Evolutionary conservation across 2,888 invertebrate species (phyloP).

Genomic region (Charanyca ferruginea): DNA sequence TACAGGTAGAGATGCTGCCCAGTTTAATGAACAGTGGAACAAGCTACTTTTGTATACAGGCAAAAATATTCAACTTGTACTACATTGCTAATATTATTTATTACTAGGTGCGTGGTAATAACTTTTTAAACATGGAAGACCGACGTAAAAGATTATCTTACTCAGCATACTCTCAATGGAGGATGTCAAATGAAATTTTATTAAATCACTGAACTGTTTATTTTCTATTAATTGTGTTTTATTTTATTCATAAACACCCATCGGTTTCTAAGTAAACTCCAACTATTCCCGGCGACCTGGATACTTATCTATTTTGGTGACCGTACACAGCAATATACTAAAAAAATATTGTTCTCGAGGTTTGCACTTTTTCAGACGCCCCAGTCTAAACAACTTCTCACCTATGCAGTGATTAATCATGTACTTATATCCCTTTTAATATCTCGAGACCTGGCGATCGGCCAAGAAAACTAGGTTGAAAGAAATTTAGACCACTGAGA

Average conservation of each 20-base stretch:
- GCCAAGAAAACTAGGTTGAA: slow-evolving; percentile 34
- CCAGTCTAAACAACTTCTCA: slow-evolving; percentile 14
- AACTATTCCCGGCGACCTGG: too few species aligned
- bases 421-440: slow-evolving; percentile 15
- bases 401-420: slow-evolving; percentile 21
- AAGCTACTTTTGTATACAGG: background rate
- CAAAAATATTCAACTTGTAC: background rate
- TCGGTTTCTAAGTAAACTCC: too few species aligned
- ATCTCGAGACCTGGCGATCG: slow-evolving; percentile 27
- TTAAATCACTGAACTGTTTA: too few species aligned
- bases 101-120: background rate
- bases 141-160: background rate
- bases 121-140: background rate
- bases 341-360: background rate
- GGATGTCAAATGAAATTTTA: too few species aligned
- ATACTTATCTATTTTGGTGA: too few species aligned
- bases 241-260: too few species aligned
- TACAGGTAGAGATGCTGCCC: slow-evolving; percentile 2
- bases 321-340: background rate
- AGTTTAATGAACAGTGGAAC: background rate
- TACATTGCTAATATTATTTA: background rate
- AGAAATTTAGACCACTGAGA: slow-evolving; percentile 22
- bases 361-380: background rate
- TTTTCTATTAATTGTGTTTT: too few species aligned
- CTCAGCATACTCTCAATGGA: background rate